Evolutionary conservation across 2,888 invertebrate species (phyloP).

Genomic region (Scotopteryx bipunctaria): DNA sequence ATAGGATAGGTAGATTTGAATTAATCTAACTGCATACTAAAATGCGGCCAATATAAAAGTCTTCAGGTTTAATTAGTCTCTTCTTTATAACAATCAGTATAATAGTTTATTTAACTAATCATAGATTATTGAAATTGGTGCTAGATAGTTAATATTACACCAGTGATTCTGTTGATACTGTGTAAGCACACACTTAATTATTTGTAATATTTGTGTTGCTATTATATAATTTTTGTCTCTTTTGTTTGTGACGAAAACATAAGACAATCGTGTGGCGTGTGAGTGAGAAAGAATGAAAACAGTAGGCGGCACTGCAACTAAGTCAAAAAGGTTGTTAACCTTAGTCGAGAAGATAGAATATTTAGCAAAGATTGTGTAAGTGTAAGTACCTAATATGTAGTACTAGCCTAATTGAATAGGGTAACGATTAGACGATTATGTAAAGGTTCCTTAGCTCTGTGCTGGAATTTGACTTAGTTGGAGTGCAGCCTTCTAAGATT

Average conservation of each 20-base stretch:
- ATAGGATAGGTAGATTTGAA: slow-evolving; percentile 72
- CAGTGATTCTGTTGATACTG: slow-evolving; percentile 50
- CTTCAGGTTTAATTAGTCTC: slow-evolving; percentile 19
- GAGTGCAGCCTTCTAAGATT: no score
- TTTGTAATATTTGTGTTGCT: slow-evolving; percentile 32
- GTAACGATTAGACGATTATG: no score
- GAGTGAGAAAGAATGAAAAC: slow-evolving; percentile 11
- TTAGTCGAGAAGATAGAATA: no score
- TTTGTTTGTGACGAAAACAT: slow-evolving; percentile 31
- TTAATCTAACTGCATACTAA: slow-evolving; percentile 32
- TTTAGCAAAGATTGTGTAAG: no score
- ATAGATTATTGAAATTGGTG: slow-evolving; percentile 68
- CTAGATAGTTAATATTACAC: slow-evolving; percentile 57
- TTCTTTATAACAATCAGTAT: slow-evolving; percentile 19
- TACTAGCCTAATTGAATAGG: no score
- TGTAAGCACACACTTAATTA: slow-evolving; percentile 32
- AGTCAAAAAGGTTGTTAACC: background rate
- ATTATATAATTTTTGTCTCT: slow-evolving; percentile 19
- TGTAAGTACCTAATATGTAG: no score
- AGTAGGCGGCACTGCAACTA: background rate
- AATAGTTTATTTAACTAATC: slow-evolving; percentile 41
- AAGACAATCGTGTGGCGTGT: slow-evolving; percentile 21
- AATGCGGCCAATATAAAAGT: slow-evolving; percentile 20
- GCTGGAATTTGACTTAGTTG: no score
- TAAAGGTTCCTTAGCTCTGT: no score